A percentile compares a stretch with the other conserved stretches of the same genome.
Evolutionary conservation across 2,888 invertebrate genomes (phyloP).

Genomic region (Polydrusus pterygomalis): DNA sequence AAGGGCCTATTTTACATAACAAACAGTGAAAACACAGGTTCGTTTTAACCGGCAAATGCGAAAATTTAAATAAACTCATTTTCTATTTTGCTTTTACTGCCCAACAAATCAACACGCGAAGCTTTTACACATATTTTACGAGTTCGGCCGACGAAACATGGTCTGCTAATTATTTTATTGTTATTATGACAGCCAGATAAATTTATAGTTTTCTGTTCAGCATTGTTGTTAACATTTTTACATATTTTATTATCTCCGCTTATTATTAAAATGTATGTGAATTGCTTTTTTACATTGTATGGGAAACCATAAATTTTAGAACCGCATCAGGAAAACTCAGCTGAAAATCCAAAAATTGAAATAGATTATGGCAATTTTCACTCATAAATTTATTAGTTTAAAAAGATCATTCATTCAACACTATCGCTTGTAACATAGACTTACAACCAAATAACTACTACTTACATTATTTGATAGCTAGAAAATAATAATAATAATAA

Average conservation of each 20-base stretch:
- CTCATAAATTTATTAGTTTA: no score
- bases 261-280: slow-evolving; percentile 1
- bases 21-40: slow-evolving; percentile 48
- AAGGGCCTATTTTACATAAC: slow-evolving; percentile 52
- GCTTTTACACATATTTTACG: slow-evolving; percentile 42
- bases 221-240: slow-evolving; percentile 21
- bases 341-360: no score
- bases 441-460: no score
- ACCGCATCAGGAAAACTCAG: no score
- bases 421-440: no score
- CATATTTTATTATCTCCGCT: neutral
- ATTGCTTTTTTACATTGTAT: no score
- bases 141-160: slow-evolving; percentile 31
- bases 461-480: no score
- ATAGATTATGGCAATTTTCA: no score
- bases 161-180: slow-evolving; percentile 43
- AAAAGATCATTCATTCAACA: no score
- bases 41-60: slow-evolving; percentile 46
- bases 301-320: no score
- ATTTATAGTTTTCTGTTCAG: slow-evolving; percentile 20
- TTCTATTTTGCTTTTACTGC: slow-evolving; percentile 52
- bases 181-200: slow-evolving; percentile 31
- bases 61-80: slow-evolving; percentile 55
- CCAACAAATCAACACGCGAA: slow-evolving; percentile 50
- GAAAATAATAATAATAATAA: no score